phyloP scores from a whole-genome alignment of 2,113 vertebrate genomes.

The Notechis scutatus region DNA sequence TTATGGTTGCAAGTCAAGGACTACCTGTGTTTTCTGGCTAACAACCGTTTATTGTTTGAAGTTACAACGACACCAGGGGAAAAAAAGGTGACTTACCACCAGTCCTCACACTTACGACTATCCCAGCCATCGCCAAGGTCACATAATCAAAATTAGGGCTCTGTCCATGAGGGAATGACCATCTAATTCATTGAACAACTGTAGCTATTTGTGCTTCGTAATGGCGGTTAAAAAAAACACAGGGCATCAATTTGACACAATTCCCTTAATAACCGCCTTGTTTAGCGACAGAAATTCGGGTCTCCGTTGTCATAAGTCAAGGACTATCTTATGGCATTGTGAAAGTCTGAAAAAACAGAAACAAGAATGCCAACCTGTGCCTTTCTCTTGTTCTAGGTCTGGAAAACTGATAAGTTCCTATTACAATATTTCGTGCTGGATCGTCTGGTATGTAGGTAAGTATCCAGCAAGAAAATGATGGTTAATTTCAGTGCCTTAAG shows the following conservation, averaged over 20 bases:
- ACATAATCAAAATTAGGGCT: background rate
- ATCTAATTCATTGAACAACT: background rate
- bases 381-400: slow-evolving; percentile 74
- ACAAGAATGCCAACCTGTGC: background rate
- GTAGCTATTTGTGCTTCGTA: background rate
- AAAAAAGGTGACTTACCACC: too few species aligned
- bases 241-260: too few species aligned
- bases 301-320: background rate
- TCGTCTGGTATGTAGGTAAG: slow-evolving; percentile 96
- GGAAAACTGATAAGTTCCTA: slow-evolving; percentile 86
- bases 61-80: too few species aligned
- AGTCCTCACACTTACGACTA: too few species aligned
- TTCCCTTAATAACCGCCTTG: background rate
- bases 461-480: background rate
- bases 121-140: too few species aligned
- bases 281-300: background rate
- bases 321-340: background rate
- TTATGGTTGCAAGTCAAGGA: too few species aligned
- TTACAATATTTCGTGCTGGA: slow-evolving; percentile 89
- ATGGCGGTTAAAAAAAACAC: background rate
- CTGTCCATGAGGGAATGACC: background rate
- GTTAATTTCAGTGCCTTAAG: background rate
- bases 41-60: too few species aligned
- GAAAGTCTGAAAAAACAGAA: background rate
- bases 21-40: too few species aligned